Evolutionary conservation across 2,113 vertebrate species (phyloP).

Genomic region (Seriola quinqueradiata): DNA sequence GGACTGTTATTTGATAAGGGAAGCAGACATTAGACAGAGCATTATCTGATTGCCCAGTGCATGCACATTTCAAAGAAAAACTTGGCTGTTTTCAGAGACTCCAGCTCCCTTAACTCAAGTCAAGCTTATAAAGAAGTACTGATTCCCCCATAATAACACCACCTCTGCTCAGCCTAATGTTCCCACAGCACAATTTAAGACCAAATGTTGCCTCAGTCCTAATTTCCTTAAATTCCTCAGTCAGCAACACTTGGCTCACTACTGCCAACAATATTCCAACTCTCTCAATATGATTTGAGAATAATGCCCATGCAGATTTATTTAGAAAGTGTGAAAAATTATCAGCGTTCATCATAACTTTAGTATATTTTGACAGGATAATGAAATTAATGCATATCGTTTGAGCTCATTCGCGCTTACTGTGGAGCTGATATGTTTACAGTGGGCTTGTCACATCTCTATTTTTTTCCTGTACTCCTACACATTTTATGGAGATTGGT

Average conservation of each 20-base stretch:
- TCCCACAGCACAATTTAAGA: conserved; percentile 14
- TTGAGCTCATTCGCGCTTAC: neutral
- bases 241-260: conserved; percentile 1
- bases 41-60: conserved; percentile 11
- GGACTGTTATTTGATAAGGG: conserved; percentile 7
- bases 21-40: conserved; percentile 1
- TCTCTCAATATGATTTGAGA: neutral
- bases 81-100: conserved; percentile 9
- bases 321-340: neutral
- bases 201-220: conserved; percentile 7
- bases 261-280: neutral
- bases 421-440: neutral
- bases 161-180: conserved; percentile 12
- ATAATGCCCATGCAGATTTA: neutral
- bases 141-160: conserved; percentile 45
- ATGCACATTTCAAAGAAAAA: conserved; percentile 8
- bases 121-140: conserved; percentile 32
- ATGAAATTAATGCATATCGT: neutral
- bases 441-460: neutral
- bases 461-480: neutral
- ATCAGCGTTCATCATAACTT: neutral
- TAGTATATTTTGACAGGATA: neutral
- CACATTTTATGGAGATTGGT: neutral
- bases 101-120: conserved; percentile 24
- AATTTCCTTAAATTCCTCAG: conserved; percentile 4